Conservation (phyloP, 2,113 vertebrate genomes). For the Mastomys coucha region DNA sequence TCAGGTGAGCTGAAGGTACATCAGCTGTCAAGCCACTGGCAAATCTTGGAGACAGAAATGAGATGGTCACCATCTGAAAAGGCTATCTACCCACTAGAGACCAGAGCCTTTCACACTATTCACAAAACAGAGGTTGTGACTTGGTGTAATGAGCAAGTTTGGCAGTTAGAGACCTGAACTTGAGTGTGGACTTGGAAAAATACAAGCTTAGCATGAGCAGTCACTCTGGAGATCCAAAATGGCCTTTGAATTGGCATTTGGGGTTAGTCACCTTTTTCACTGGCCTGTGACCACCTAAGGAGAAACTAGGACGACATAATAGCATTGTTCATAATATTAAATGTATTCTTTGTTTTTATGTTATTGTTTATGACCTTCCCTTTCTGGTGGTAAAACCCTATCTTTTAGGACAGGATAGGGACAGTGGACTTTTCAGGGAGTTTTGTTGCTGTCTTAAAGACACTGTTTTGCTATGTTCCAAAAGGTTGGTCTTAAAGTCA, state of each 20-base stretch:
- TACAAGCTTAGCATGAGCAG: background rate
- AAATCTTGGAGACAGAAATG: background rate
- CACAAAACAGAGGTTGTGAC: background rate
- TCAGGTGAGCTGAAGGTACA: background rate
- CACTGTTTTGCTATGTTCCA: background rate
- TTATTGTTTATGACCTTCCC: background rate
- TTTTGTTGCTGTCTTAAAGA: background rate
- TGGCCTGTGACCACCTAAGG: conserved; percentile 13
- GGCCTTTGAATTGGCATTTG: background rate
- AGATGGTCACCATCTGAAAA: background rate
- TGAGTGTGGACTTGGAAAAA: background rate
- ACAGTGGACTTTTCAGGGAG: background rate
- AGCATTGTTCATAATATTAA: conserved; percentile 5
- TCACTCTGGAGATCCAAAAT: background rate
- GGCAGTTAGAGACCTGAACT: background rate
- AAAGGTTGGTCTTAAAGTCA: background rate
- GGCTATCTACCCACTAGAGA: background rate
- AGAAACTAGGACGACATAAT: background rate
- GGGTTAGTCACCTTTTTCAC: conserved; percentile 6
- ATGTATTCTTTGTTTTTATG: conserved; percentile 28
- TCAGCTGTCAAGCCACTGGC: background rate
- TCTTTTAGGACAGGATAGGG: background rate
- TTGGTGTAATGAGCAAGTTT: background rate
- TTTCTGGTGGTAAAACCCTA: background rate
- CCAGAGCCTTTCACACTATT: background rate